Base-by-base conservation (phyloP, 92 coral and sea anemone species). In the Pocillopora grandis region DNA sequence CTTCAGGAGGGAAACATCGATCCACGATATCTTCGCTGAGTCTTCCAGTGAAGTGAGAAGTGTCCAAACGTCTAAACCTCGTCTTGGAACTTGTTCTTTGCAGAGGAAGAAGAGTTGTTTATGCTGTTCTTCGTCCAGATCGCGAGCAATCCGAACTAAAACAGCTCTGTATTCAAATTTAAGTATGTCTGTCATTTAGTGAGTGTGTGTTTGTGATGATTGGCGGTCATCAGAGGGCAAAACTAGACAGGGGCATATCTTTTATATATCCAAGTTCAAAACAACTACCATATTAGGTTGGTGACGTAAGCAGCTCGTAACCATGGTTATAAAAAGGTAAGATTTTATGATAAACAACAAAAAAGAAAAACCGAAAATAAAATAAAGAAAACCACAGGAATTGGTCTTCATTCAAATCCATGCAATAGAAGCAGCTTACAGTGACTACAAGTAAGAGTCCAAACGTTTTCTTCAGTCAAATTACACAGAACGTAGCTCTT, bases 1-100 rank as follows among this genome's bases (percentile, higher is more conserved):
- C 78, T 60, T 82, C 23, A 82, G 64, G 78, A 72, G 72, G 23
- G 62, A 5, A 17, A 82, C 79, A 59, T 82, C 72, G 12, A 13
- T 18, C 86, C 86, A 82, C 11, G 86, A 82, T 52, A 82, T 82
- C 60, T 72, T 74, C 31, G 78, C 71, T 4, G 63, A 27, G 3
- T 62, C 27, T 60, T 82, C 79, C 17, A 82, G 31, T 0, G 79
- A 72, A 23, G 18, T 58, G 14, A 82, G n/a, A 49, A 82, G 76
- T 11, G 6, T 10, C 59, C 72, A n/a, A 61, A 56, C 72, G 8
- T 3, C 56, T 17, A 61, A 15, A 19, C 21, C 72, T 42, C 55
- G 60, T 58, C 52, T 62, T 2, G 55, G 48, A 72, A 72, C 63
- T 23, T 59, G 62, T 6, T 52, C 79, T 2, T 17, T 4, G 19